Evolutionary conservation across 2,113 vertebrate genomes (phyloP).

Genomic region (Grammomys surdaster): DNA sequence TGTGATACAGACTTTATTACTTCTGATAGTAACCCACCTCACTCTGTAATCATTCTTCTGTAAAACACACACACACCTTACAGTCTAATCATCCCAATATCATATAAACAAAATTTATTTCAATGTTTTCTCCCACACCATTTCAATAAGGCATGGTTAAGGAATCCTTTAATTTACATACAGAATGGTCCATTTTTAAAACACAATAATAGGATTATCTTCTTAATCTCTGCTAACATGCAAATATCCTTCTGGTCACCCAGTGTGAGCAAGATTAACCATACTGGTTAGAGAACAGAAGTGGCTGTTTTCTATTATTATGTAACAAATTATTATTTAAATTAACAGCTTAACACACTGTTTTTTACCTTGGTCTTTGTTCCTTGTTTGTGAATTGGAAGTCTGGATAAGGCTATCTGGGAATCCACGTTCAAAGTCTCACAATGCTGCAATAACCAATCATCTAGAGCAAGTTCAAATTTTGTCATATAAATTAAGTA

Average conservation of each 20-base stretch:
- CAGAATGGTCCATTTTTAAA: not conserved
- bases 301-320: not conserved
- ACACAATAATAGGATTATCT: fast-evolving
- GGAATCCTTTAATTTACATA: not conserved
- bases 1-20: not conserved
- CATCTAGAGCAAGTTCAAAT: not conserved
- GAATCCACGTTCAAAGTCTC: not conserved
- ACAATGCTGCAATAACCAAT: not conserved
- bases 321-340: not conserved
- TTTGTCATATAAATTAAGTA: not conserved
- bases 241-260: not conserved
- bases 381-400: not conserved
- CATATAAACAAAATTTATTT: not conserved
- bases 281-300: not conserved
- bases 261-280: not conserved
- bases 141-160: too few species aligned
- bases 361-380: not conserved
- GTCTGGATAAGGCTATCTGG: not conserved
- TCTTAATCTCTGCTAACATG: not conserved
- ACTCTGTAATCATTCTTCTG: not conserved
- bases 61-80: not conserved
- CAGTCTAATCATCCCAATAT: not conserved
- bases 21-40: not conserved
- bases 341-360: not conserved
- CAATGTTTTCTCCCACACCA: not conserved